Evolutionary conservation across 2,797 vertebrate species (phyloP).

Genomic region (Iguana delicatissima): DNA sequence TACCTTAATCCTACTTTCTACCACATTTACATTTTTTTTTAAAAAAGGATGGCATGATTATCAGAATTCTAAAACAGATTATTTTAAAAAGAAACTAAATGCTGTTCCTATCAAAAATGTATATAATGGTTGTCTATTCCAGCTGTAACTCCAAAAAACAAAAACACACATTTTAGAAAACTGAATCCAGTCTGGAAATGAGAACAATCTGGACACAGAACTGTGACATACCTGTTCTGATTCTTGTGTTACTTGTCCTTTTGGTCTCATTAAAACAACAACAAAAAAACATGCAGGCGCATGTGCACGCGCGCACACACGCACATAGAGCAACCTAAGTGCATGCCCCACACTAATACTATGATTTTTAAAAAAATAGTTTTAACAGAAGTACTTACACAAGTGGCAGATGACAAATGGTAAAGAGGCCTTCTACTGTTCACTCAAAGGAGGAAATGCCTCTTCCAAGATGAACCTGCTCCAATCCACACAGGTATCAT

Average conservation of each 20-base stretch:
- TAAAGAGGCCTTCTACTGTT: conserved; percentile 1
- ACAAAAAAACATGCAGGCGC: too few relatives aligned
- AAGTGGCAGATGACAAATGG: background rate
- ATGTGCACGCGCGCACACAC: background rate
- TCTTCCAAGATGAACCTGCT: background rate
- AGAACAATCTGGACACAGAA: background rate
- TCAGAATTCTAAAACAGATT: background rate
- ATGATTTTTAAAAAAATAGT: background rate
- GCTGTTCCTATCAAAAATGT: background rate
- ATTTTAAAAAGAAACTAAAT: background rate
- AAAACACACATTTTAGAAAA: background rate
- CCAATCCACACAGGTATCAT: background rate
- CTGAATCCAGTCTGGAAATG: background rate
- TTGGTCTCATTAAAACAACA: background rate
- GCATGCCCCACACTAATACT: background rate
- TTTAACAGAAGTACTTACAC: background rate
- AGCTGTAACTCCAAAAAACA: background rate
- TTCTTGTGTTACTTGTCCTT: background rate
- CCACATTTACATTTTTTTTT: background rate
- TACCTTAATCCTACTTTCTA: background rate
- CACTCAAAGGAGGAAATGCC: background rate
- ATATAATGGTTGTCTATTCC: background rate
- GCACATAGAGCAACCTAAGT: background rate
- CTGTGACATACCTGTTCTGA: background rate
- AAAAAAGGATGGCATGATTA: background rate